These are phyloP conservation scores for Semnornis frantzii DNA, from an alignment of 2,113 vertebrate species.

Conservation along the genomic window DNA sequence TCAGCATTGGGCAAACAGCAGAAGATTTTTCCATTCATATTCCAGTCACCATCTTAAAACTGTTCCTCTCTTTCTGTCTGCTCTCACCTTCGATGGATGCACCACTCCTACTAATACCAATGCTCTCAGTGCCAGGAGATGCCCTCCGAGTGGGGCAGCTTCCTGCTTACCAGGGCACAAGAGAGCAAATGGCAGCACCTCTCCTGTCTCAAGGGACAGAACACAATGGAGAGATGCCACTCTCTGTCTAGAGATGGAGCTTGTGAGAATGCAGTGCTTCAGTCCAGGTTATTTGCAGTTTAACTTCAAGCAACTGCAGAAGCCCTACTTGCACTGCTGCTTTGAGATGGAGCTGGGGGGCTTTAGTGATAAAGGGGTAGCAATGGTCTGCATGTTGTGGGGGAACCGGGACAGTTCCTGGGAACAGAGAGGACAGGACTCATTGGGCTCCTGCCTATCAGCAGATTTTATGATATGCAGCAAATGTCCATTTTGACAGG, in stretches of 20 bases:
- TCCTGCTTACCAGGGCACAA: not conserved
- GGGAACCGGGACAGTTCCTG: not conserved
- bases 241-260: not conserved
- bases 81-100: not conserved
- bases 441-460: not conserved
- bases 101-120: rapidly evolving
- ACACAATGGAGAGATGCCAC: not conserved
- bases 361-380: not conserved
- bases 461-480: rapidly evolving
- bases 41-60: not conserved
- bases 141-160: not conserved
- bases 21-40: not conserved
- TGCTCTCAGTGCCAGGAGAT: rapidly evolving
- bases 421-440: not conserved
- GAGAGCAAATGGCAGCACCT: not conserved
- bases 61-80: not conserved
- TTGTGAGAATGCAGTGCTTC: rapidly evolving
- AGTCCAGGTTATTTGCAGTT: not conserved
- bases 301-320: not conserved
- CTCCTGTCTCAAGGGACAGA: not conserved
- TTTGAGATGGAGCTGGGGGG: not conserved
- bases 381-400: not conserved
- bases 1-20: not conserved
- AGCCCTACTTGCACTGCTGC: rapidly evolving
- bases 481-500: rapidly evolving